These are phyloP conservation scores for Orthonychiurus folsomi DNA, from an alignment of 2,888 invertebrate genomes.

Conservation along the genomic window DNA sequence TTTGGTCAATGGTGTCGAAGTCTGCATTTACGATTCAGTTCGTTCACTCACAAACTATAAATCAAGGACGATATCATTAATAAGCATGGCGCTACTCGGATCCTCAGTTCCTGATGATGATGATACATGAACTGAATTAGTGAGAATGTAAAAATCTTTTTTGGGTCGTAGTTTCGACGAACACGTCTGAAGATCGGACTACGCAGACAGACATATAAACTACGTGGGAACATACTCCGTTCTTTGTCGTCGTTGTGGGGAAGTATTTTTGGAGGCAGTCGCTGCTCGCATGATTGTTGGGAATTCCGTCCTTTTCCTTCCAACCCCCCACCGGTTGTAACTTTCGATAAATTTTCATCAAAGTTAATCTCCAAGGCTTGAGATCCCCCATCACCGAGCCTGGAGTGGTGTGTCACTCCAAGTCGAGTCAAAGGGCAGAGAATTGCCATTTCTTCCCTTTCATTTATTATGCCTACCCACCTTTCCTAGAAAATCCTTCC, in stretches of 20 bases:
- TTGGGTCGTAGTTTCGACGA: no score
- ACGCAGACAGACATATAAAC: no score
- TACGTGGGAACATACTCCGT: no score
- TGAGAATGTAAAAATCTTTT: neutral
- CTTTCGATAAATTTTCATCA: slow-evolving; percentile 39
- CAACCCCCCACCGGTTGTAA: slow-evolving; percentile 10
- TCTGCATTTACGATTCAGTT: neutral
- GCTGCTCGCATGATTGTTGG: neutral
- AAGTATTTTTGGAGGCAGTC: slow-evolving; percentile 1
- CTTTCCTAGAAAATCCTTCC: neutral
- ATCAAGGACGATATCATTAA: neutral
- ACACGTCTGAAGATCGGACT: no score
- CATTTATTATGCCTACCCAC: slow-evolving; percentile 18
- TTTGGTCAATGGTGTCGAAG: no score
- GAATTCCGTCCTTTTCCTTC: neutral
- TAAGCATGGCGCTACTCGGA: neutral
- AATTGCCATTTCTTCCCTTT: slow-evolving; percentile 16
- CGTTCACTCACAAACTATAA: neutral
- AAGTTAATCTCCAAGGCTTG: slow-evolving; percentile 25
- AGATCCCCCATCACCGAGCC: neutral
- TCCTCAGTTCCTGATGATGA: neutral
- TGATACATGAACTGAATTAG: slow-evolving; percentile 1
- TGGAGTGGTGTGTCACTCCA: neutral
- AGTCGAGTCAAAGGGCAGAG: neutral
- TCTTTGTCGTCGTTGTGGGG: neutral